Evolutionary conservation across 2,797 vertebrate species (phyloP).

Genomic region (Anabas testudineus): DNA sequence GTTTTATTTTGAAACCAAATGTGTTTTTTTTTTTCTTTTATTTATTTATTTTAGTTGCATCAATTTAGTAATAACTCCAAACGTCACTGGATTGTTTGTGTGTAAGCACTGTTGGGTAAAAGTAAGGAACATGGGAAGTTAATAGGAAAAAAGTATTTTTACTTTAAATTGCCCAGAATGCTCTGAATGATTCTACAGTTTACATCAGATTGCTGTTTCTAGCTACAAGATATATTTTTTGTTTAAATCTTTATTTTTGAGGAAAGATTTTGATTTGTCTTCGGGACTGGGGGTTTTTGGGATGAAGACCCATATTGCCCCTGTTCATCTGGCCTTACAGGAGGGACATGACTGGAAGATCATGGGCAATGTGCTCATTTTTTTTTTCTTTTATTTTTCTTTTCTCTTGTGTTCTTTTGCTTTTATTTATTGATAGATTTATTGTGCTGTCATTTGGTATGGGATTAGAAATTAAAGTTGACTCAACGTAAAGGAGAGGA

Average conservation of each 20-base stretch:
- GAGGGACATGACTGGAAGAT: conserved; percentile 83
- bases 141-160: conserved; percentile 64
- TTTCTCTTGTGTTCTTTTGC: conserved; percentile 50
- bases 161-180: conserved; percentile 73
- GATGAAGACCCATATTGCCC: conserved; percentile 70
- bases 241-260: conserved; percentile 70
- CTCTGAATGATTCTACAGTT: conserved; percentile 74
- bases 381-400: conserved; percentile 23
- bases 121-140: conserved; percentile 59
- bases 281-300: conserved; percentile 49
- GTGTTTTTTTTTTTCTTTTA: conserved; percentile 49
- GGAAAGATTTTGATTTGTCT: conserved; percentile 55
- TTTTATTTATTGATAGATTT: conserved; percentile 81
- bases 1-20: conserved; percentile 70
- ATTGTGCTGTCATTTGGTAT: conserved; percentile 80
- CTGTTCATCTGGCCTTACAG: conserved; percentile 78
- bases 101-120: conserved; percentile 75
- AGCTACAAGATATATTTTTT: conserved; percentile 75
- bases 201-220: conserved; percentile 78
- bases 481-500: conserved; percentile 76
- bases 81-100: conserved; percentile 78
- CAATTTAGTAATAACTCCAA: conserved; percentile 75
- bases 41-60: too few species aligned
- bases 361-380: conserved; percentile 74
- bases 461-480: conserved; percentile 79